Percentiles rank a stretch among this genome's conserved stretches.
Conservation (phyloP, 2,888 invertebrate species). For the Glaucopsyche alexis region DNA sequence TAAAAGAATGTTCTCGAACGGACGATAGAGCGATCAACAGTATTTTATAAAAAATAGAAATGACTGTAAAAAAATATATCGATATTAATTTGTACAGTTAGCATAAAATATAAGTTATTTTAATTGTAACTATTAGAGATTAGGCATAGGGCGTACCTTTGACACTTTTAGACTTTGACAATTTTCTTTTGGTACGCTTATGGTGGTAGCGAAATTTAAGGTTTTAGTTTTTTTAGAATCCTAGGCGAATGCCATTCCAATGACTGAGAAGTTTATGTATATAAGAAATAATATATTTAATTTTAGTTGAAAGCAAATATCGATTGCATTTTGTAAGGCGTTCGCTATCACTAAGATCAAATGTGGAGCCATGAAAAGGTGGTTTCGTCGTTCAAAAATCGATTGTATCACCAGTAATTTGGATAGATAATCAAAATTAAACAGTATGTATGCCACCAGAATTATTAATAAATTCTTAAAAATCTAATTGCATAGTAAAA, state of each 20-base stretch:
- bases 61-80: conserved; percentile 29
- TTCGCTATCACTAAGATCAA: conserved; percentile 25
- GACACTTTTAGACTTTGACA: conserved; percentile 20
- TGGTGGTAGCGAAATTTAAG: conserved; percentile 23
- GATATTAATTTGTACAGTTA: conserved; percentile 32
- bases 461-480: not conserved
- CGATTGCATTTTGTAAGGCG: not conserved
- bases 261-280: conserved; percentile 29
- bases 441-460: not conserved
- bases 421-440: not conserved
- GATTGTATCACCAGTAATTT: not conserved
- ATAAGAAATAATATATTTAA: conserved; percentile 27
- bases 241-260: conserved; percentile 26
- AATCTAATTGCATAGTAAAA: conserved; percentile 1
- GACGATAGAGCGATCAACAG: conserved; percentile 7
- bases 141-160: conserved; percentile 13
- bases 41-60: conserved; percentile 27
- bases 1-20: not conserved
- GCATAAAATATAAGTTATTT: conserved; percentile 36
- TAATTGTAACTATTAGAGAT: conserved; percentile 24
- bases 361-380: not conserved
- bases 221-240: conserved; percentile 19
- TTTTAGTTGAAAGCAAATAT: conserved; percentile 16
- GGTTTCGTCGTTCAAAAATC: not conserved
- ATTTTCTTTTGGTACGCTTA: conserved; percentile 6